Base-by-base conservation (phyloP, 2,113 vertebrate genomes). In the Macrotis lagotis region DNA sequence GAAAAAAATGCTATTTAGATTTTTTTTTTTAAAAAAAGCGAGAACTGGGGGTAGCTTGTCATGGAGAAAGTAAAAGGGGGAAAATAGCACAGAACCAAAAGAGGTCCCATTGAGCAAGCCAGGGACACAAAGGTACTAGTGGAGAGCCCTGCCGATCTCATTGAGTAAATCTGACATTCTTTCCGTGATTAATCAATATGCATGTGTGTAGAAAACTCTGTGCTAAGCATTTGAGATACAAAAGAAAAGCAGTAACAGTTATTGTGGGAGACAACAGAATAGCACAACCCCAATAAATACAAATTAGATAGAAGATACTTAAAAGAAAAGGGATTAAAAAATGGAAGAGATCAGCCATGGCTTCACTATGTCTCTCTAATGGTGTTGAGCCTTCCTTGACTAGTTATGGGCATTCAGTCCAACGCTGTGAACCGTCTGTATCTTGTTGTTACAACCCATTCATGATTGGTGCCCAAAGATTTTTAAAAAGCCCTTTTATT, bases 381-480 rank as follows among this genome's bases (percentile, higher is more conserved):
- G n/a, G n/a, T 2, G n/a, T 83, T 44, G 37, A 44, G 19, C 37
- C 16, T n/a, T 22, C 66, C n/a, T 83, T 83, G 66, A 44, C 66
- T 44, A 83, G 19, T 2, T 2, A 7, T 44, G n/a, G 66, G 37
- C 37, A 74, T 74, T 74, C 59, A 74, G 12, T n/a, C 59, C 93
- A 51, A 25, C 24, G 47, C 12, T n/a, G 95, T 66, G 50, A 95
- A 88, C 88, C 89, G 25, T 8, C 16, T 55, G 50, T 97, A 92
- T 97, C 51, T 3, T 96, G 88, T 97, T 97, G 97, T 97, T 91
- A 90, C 97, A 98, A 98, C 94, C 92, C 11, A 2, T 16, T 92
- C 90, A 93, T 92, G 92, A 53, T 92, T 95, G 93, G 91, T 90
- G 90, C 74, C 89, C 92, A 48, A 11, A 88, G 37, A n/a, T 88